Evolutionary conservation across 2,888 invertebrate genomes (phyloP), one percentile per base, ranked within the genome.

Genomic region (Polydrusus cervinus): DNA sequence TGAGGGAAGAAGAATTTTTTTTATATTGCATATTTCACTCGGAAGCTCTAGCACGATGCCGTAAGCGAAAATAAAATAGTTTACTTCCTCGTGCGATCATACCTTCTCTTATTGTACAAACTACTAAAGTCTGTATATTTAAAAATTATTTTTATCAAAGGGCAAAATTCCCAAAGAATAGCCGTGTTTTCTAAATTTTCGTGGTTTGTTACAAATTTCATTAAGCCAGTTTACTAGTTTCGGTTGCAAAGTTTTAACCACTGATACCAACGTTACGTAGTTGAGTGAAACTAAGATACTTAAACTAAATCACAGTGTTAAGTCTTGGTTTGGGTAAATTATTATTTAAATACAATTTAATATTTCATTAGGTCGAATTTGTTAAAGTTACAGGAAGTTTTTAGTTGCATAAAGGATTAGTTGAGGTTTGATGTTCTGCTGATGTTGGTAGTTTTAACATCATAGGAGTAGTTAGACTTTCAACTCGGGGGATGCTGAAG

Each of bases 121-220:
- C n/a, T 25, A 1, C 5, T 25, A 25, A 3, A 25, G 25, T 25
- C 25, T 25, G 25, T 25, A 25, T 25, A 25, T 25, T 1, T 25
- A 25, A 25, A 25, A 25, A 5, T 25, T 25, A 25, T 5, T 25
- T 1, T 34, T 34, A 8, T 10, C 34, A 34, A 34, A 34, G 7
- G 34, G 34, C 34, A 34, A 6, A 34, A 34, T 34, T 34, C 34
- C 1, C 8, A 34, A 34, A 34, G 3, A 43, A 43, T 1, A 5
- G n/a, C 5, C 43, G 10, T n/a, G 43, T 43, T 43, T n/a, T 9
- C n/a, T 10, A 43, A 43, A 43, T 43, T 43, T 49, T 18, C 49
- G 16, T 49, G 49, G 49, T 49, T 49, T 49, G 49, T 49, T 49
- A 49, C 18, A 14, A 49, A 49, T 49, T 49, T 49, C 14, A 49